Evolutionary conservation across 92 coral and sea anemone species (phyloP).

Genomic region (Zoanthus sansibaricus): DNA sequence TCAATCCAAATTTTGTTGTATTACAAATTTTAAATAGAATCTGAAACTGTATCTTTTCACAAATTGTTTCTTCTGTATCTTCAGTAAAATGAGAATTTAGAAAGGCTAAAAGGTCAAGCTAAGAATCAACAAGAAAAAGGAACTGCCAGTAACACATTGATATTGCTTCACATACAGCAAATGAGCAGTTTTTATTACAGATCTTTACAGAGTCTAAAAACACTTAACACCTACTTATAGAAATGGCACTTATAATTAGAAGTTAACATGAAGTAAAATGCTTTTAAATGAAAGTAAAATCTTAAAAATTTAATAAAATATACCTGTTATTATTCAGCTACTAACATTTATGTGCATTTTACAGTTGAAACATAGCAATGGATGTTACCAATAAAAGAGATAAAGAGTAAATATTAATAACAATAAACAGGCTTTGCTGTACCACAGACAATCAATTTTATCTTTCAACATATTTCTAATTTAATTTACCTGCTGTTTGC

Average conservation of each 20-base stretch:
- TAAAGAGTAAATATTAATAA: background rate
- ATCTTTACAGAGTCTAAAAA: background rate
- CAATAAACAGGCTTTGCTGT: background rate
- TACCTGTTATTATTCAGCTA: too few relatives aligned
- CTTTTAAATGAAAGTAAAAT: background rate
- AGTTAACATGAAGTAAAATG: background rate
- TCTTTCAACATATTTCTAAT: too few relatives aligned
- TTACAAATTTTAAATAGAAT: too few relatives aligned
- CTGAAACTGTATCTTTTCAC: too few relatives aligned
- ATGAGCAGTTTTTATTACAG: background rate
- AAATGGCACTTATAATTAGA: background rate
- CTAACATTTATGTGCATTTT: too few relatives aligned
- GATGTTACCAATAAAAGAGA: too few relatives aligned
- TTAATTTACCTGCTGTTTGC: slow-evolving; percentile 86
- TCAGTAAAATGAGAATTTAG: too few relatives aligned
- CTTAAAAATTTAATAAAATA: background rate
- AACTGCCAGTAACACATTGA: too few relatives aligned
- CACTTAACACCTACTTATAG: background rate
- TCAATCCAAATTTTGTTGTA: too few relatives aligned
- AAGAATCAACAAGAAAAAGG: background rate
- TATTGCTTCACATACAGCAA: background rate
- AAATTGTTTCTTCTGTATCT: too few relatives aligned
- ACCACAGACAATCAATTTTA: too few relatives aligned
- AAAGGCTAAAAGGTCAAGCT: background rate
- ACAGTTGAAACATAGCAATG: too few relatives aligned